Conservation (phyloP, 2,113 vertebrate species). For the Felis catus region F.catus_Fca126_mat1.0 CM031423.1:27732501-27733000, state of each 20-base stretch:
- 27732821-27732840: neutral
- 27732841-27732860: neutral
- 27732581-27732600: neutral
- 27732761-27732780: neutral
- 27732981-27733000: neutral
- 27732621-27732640: neutral
- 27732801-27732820: neutral
- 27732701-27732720: neutral
- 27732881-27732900: neutral
- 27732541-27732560: neutral
- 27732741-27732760: rapidly evolving
- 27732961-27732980: neutral
- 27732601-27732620: neutral
- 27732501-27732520: neutral
- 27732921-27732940: neutral
- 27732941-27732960: neutral
- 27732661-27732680: neutral
- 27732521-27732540: neutral
- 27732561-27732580: neutral
- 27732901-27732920: neutral
- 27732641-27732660: neutral
- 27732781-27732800: neutral
- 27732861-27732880: neutral
- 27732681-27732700: neutral
- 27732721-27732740: neutral